A percentile compares a stretch with the other conserved stretches of the same genome.
Evolutionary conservation across 2,113 vertebrate genomes (phyloP).

Genomic region (Illadopsis cleaveri): DNA sequence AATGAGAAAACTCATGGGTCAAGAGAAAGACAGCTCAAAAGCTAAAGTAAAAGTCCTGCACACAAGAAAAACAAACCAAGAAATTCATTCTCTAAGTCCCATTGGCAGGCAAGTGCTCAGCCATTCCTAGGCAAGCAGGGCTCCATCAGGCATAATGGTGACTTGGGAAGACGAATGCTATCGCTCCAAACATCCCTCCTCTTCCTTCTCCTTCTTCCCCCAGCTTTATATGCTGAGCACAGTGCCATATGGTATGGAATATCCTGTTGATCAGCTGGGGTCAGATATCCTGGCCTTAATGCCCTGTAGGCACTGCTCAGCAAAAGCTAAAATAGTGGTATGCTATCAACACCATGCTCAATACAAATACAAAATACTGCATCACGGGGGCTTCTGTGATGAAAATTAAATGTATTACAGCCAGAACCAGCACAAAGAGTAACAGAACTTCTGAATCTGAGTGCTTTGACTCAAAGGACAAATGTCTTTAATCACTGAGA

Average conservation of each 20-base stretch:
- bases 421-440: background rate
- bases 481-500: background rate
- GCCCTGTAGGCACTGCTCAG: background rate
- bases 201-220: background rate
- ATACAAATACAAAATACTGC: background rate
- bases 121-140: background rate
- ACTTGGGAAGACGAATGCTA: background rate
- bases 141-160: background rate
- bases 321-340: background rate
- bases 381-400: background rate
- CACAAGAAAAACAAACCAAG: background rate
- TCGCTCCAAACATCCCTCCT: background rate
- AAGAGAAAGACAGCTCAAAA: background rate
- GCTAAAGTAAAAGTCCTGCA: background rate
- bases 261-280: background rate
- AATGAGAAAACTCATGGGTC: background rate
- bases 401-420: background rate
- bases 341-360: background rate
- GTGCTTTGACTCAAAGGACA: background rate
- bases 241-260: background rate
- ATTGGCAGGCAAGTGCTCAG: background rate
- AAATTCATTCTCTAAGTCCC: fast-evolving
- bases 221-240: background rate
- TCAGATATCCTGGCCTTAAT: background rate
- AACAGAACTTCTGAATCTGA: background rate